Base-by-base conservation (phyloP, 2,113 vertebrate genomes). In the Danionella cerebrum region DNA sequence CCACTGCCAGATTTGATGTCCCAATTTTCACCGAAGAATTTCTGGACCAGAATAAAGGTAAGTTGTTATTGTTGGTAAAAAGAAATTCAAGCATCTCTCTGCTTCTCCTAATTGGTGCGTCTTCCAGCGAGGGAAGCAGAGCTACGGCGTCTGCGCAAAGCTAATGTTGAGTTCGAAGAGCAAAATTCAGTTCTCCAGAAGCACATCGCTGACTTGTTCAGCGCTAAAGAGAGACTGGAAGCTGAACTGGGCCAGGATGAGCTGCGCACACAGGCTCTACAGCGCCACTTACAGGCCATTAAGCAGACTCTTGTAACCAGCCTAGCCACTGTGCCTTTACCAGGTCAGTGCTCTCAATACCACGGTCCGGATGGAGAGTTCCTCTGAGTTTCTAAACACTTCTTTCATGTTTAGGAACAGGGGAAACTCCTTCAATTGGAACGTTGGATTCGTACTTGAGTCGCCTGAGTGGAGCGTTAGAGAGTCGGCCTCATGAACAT, bases 1-100 rank as follows among this genome's bases (percentile, higher is more conserved):
- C 87, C 35, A 79, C 90, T 0, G 90, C 87, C 42, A 85, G 90
- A 71, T 96, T 97, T 0, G 94, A 98, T 0, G 92, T 96, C 8
- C 95, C 96, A 7, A 98, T 98, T 76, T 98, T 98, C 84, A 98
- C 96, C 0, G 96, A 98, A 68, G 96, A 98, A 76, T 98, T 98
- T 76, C 82, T 98, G 65, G 95, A 98, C 88, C 96, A 98, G 82
- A 98, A 98, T 78, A 98, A 98, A 91, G 94, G 96, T 98, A 80
- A 70, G 29, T 39, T 16, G 14, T 1, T 22, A 11, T 41, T 4
- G 3, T 21, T 19, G 8, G 22, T 1, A 21, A 2, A 36, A 39
- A 10, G 19, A 27, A 1, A 22, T 16, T 41, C 2, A 1, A 9
- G 9, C 57, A 14, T 24, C 8, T 44, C 1, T 1, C 21, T 13